phyloP scores from a whole-genome alignment of 2,888 invertebrate species.

The Subacronicta megacephala region DNA sequence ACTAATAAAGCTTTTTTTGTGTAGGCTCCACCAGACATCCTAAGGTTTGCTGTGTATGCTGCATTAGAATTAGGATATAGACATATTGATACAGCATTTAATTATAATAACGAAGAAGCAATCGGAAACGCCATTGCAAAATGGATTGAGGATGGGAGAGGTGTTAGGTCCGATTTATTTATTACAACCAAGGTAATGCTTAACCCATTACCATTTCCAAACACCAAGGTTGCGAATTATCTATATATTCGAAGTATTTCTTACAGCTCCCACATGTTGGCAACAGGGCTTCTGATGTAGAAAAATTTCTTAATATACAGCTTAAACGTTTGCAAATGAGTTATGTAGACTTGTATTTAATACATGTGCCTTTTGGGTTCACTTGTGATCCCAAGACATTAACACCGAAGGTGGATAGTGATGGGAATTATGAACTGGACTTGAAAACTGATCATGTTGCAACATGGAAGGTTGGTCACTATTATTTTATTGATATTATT shows the following conservation, averaged over 20 bases:
- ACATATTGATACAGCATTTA: slow-evolving; percentile 94
- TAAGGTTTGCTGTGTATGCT: slow-evolving; percentile 90
- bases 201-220: neutral
- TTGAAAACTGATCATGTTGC: slow-evolving; percentile 90
- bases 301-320: slow-evolving; percentile 91
- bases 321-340: slow-evolving; percentile 90
- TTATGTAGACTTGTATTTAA: slow-evolving; percentile 94
- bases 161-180: slow-evolving; percentile 92
- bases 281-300: slow-evolving; percentile 91
- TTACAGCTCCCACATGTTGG: slow-evolving; percentile 92
- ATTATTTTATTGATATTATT: neutral
- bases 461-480: slow-evolving; percentile 92
- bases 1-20: slow-evolving; percentile 20
- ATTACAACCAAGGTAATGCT: slow-evolving; percentile 93
- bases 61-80: slow-evolving; percentile 93
- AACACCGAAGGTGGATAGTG: slow-evolving; percentile 88
- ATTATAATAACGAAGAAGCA: slow-evolving; percentile 94
- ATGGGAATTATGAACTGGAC: slow-evolving; percentile 91
- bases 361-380: slow-evolving; percentile 94
- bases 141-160: slow-evolving; percentile 91
- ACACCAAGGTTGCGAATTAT: no score
- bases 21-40: slow-evolving; percentile 91
- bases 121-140: slow-evolving; percentile 92
- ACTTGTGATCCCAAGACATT: slow-evolving; percentile 86
- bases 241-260: neutral